phyloP scores from a whole-genome alignment of 2,888 invertebrate genomes.

The Acleris cristana region DNA sequence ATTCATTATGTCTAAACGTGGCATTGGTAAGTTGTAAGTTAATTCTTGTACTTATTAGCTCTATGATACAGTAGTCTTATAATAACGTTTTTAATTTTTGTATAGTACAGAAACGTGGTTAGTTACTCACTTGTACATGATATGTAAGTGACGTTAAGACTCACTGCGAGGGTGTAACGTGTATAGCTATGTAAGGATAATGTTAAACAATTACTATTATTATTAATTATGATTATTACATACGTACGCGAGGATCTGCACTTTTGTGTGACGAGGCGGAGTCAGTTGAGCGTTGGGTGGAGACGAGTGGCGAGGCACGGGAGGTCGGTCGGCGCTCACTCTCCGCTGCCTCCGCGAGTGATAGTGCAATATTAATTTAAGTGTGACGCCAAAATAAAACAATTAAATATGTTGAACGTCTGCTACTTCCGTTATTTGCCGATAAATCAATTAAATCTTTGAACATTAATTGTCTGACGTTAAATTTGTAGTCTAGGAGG shows the following conservation, averaged over 20 bases:
- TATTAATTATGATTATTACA: conserved; percentile 46
- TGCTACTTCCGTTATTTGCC: conserved; percentile 9
- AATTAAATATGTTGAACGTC: conserved; percentile 3
- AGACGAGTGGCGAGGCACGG: conserved; percentile 1
- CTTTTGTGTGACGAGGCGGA: conserved; percentile 42
- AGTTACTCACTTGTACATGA: conserved; percentile 68
- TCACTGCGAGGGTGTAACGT: conserved; percentile 65
- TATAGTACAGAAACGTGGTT: conserved; percentile 75
- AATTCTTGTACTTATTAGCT: conserved; percentile 80
- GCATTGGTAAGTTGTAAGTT: conserved; percentile 75
- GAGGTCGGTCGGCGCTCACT: not conserved
- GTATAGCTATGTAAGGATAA: conserved; percentile 79
- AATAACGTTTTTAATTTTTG: conserved; percentile 83
- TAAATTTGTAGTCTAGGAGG: conserved; percentile 29
- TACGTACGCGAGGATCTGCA: conserved; percentile 41
- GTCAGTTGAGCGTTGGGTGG: conserved; percentile 20
- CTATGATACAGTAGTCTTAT: conserved; percentile 78
- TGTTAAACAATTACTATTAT: conserved; percentile 63
- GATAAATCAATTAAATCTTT: not conserved
- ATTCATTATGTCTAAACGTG: conserved; percentile 64
- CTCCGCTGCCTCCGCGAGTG: conserved; percentile 21
- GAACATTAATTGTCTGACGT: conserved; percentile 12
- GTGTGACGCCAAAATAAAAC: conserved; percentile 20
- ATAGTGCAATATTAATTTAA: conserved; percentile 26
- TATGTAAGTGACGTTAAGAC: conserved; percentile 70